Conservation (phyloP, 2,113 vertebrate genomes). For the Plectropomus leopardus region DNA sequence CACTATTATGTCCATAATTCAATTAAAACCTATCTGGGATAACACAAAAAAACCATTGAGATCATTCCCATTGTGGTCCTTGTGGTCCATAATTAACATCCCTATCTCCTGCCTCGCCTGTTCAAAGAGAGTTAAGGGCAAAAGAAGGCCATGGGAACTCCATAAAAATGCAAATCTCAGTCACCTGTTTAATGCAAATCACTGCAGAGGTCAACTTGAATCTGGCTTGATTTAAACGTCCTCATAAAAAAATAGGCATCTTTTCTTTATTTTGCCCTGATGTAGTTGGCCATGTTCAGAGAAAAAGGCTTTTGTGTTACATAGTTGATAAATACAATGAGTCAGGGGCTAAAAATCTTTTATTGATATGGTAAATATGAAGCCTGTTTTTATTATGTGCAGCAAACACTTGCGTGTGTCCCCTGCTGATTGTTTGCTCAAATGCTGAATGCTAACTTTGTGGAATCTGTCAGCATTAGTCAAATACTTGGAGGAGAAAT, state of each 20-base stretch:
- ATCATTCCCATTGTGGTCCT: slow-evolving; percentile 76
- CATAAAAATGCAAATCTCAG: slow-evolving; percentile 84
- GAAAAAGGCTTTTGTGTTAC: background rate
- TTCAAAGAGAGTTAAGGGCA: slow-evolving; percentile 72
- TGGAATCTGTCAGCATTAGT: background rate
- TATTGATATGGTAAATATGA: background rate
- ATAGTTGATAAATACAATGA: background rate
- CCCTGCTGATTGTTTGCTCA: background rate
- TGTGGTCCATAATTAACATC: slow-evolving; percentile 77
- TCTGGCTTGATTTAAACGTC: slow-evolving; percentile 50
- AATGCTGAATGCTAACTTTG: background rate
- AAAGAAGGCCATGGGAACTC: slow-evolving; percentile 73
- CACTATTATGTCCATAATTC: slow-evolving; percentile 67
- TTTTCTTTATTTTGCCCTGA: background rate
- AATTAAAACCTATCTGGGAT: slow-evolving; percentile 75
- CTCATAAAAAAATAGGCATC: background rate
- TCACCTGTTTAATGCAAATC: slow-evolving; percentile 78
- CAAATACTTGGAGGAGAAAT: no score
- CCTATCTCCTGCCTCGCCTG: slow-evolving; percentile 68
- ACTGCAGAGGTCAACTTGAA: slow-evolving; percentile 54
- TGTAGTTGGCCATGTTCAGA: slow-evolving; percentile 12
- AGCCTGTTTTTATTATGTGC: background rate
- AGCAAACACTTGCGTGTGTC: background rate
- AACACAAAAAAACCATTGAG: slow-evolving; percentile 71
- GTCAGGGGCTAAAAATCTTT: background rate